These are phyloP conservation scores for Numida meleagris DNA, from an alignment of 2,113 vertebrate genomes.

Conservation along the genomic window DNA sequence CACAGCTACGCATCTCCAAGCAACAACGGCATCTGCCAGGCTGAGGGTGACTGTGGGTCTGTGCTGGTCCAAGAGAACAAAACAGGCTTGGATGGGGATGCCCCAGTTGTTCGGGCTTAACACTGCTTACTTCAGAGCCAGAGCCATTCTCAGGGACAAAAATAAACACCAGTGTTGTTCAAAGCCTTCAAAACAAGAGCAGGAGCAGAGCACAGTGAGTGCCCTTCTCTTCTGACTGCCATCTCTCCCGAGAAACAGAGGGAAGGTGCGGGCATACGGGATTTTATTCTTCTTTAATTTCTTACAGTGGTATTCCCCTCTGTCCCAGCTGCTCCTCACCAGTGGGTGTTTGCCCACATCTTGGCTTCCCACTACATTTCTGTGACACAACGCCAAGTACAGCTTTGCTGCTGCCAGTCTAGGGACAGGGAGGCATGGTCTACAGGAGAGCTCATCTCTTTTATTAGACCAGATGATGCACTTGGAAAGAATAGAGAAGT, in stretches of 20 bases:
- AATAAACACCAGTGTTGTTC: constrained; percentile 43
- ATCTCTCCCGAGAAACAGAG: neutral
- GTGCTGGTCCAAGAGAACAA: neutral
- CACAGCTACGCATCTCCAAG: neutral
- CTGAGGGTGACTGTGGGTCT: neutral
- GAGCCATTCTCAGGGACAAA: neutral
- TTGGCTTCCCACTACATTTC: neutral
- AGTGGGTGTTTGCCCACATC: neutral
- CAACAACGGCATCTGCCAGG: neutral
- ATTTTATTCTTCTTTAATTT: neutral
- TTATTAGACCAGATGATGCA: neutral
- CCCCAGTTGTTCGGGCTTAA: constrained; percentile 20
- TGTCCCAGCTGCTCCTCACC: neutral
- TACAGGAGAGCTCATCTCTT: neutral
- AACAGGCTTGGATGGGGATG: neutral
- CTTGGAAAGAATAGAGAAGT: neutral
- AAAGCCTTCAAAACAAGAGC: constrained; percentile 13
- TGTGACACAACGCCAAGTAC: neutral
- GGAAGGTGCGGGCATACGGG: neutral
- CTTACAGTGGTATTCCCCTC: neutral
- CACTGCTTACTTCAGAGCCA: neutral
- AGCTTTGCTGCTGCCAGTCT: neutral
- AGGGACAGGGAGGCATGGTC: neutral
- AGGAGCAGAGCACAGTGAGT: neutral
- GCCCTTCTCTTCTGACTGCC: neutral